A percentile compares a stretch with the other conserved stretches of the same genome.
Evolutionary conservation across 2,888 invertebrate genomes (phyloP).

Genomic region (Ophioninae sp.): DNA sequence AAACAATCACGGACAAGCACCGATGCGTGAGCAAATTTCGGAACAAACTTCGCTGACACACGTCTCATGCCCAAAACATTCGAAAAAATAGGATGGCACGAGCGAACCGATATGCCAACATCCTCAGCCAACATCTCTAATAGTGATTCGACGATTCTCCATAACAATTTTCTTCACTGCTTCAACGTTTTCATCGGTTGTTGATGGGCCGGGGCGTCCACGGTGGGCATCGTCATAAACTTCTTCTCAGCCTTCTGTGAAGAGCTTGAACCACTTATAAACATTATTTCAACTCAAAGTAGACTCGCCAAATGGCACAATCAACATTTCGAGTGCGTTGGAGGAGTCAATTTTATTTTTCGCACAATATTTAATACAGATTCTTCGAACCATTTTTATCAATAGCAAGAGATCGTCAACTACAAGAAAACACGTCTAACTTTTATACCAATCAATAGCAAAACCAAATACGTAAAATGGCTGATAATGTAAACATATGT

Average conservation of each 20-base stretch:
- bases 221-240: slow-evolving; percentile 52
- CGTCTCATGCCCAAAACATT: too few species aligned
- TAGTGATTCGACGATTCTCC: slow-evolving; percentile 40
- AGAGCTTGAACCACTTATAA: slow-evolving; percentile 50
- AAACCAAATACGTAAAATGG: too few species aligned
- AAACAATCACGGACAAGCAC: too few species aligned
- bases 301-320: slow-evolving; percentile 35
- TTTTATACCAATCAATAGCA: too few species aligned
- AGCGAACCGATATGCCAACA: slow-evolving; percentile 44
- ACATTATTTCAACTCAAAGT: slow-evolving; percentile 2
- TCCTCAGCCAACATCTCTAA: slow-evolving; percentile 53
- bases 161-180: slow-evolving; percentile 64
- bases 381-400: too few species aligned
- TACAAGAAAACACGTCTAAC: too few species aligned
- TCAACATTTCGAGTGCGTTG: slow-evolving; percentile 43
- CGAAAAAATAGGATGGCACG: slow-evolving; percentile 13
- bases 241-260: slow-evolving; percentile 45
- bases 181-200: slow-evolving; percentile 69
- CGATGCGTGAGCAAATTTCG: too few species aligned
- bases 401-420: too few species aligned
- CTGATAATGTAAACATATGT: too few species aligned
- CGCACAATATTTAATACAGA: neutral
- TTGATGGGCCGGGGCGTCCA: slow-evolving; percentile 56
- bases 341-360: slow-evolving; percentile 43
- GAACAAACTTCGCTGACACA: too few species aligned